A percentile compares a stretch with the other conserved stretches of the same genome.
phyloP scores from a whole-genome alignment of 2,888 invertebrate genomes.

The Oligia fasciuncula region DNA sequence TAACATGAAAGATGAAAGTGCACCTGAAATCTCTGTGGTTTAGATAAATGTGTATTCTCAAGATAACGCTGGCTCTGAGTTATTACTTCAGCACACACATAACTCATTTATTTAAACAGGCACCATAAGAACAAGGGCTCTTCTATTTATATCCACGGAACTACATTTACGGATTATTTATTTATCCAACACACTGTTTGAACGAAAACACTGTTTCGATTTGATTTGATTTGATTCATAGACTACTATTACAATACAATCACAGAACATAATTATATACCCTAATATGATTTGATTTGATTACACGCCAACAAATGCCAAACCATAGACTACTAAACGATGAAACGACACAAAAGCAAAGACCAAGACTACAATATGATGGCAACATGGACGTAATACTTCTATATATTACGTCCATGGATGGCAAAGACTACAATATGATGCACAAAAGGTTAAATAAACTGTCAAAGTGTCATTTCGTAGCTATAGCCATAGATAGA shows the following conservation, averaged over 20 bases:
- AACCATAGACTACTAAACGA: too few species aligned
- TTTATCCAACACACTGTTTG: slow-evolving; percentile 6
- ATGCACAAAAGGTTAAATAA: background rate
- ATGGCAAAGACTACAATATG: too few species aligned
- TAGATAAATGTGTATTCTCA: slow-evolving; percentile 9
- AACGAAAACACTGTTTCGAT: slow-evolving; percentile 28
- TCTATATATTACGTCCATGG: too few species aligned
- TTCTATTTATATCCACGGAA: slow-evolving; percentile 22
- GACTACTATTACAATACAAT: too few species aligned
- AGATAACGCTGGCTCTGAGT: background rate
- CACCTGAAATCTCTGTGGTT: background rate
- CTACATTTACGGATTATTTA: slow-evolving; percentile 21
- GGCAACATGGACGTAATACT: too few species aligned
- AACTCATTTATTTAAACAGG: slow-evolving; percentile 24
- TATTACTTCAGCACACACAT: slow-evolving; percentile 11
- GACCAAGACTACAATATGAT: too few species aligned
- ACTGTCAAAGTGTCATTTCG: slow-evolving; percentile 22
- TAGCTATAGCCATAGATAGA: too few species aligned
- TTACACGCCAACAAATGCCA: background rate
- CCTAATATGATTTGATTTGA: slow-evolving; percentile 7
- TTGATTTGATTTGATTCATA: slow-evolving; percentile 4
- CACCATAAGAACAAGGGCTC: slow-evolving; percentile 15
- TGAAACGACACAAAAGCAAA: background rate
- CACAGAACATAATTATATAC: too few species aligned
- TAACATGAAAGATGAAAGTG: slow-evolving; percentile 1